Base-by-base conservation (phyloP, 2,113 vertebrate species). In the Dendrocopos noguchii region DNA sequence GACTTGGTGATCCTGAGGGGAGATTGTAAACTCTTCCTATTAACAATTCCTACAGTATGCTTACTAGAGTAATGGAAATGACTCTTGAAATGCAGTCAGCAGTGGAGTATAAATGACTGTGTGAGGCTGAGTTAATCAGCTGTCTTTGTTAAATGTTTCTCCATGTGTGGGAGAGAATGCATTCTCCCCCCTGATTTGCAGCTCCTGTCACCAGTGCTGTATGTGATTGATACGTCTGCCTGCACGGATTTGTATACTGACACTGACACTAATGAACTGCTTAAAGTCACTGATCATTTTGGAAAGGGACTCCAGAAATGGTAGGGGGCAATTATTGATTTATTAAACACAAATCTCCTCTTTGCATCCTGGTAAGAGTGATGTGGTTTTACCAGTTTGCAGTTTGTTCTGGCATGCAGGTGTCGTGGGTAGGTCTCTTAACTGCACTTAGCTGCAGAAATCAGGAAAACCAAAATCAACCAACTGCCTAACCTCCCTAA, bases 121-220 rank as follows among this genome's bases (percentile, higher is more conserved):
- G 83, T 88, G 92, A 91, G 92, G 96, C 94, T 68, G 82, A 96
- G 94, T 96, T 97, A 94, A 96, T 97, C 90, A 97, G 61, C 91
- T 97, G 71, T 94, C 90, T 97, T 97, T 96, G 90, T 95, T 96
- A 93, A 95, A 92, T 96, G 84, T 94, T 97, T 95, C 94, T 93
- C 82, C 87, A 71, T 95, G 85, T 84, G 56, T 96, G 67, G 87
- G 95, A 97, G 94, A 94, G 94, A 92, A 97, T 90, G 79, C 60
- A 92, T 71, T 93, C 92, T 97, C 96, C 46, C 74, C 74, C 89
- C 89, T 93, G 88, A 96, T 94, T 96, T 97, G 87, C 76, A 90
- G 87, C 80, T 90, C 55, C 86, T 96, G 93, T 97, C 94, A 91
- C 95, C 52, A 67, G 88, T 95, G 74, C 87, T 96, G 4, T 91